These are phyloP conservation scores for Lydus trimaculatus DNA, from an alignment of 2,888 invertebrate genomes.

Conservation along the genomic window DNA sequence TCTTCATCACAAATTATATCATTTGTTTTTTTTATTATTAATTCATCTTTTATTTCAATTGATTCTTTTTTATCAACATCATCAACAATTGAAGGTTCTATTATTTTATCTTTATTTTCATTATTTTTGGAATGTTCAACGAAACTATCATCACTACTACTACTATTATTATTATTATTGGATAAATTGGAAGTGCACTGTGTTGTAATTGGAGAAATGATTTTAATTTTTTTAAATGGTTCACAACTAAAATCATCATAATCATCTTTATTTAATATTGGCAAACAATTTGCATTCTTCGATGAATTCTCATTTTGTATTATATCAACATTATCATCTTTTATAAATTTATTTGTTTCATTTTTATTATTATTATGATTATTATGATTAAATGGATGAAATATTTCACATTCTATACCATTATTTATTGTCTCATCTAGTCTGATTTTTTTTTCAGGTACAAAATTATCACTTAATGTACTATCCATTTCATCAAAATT, in stretches of 20 bases:
- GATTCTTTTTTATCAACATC: neutral
- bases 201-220: neutral
- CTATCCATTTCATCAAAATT: neutral
- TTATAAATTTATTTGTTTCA: neutral
- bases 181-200: neutral
- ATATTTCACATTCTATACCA: neutral
- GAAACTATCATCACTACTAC: neutral
- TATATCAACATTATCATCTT: neutral
- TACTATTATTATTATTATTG: neutral
- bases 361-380: too few relatives aligned
- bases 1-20: neutral
- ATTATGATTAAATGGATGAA: neutral
- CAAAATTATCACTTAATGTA: neutral
- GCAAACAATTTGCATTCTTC: slow-evolving; percentile 26
- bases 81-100: neutral
- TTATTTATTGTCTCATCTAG: slow-evolving; percentile 1
- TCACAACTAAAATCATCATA: neutral
- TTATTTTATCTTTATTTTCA: neutral
- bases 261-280: slow-evolving; percentile 12
- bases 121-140: neutral
- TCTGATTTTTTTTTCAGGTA: slow-evolving; percentile 9
- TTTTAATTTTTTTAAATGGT: neutral
- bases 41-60: neutral
- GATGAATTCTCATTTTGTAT: slow-evolving; percentile 27
- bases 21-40: neutral